Conservation (phyloP, 2,888 invertebrate species). For the Tinea semifulvella region DNA sequence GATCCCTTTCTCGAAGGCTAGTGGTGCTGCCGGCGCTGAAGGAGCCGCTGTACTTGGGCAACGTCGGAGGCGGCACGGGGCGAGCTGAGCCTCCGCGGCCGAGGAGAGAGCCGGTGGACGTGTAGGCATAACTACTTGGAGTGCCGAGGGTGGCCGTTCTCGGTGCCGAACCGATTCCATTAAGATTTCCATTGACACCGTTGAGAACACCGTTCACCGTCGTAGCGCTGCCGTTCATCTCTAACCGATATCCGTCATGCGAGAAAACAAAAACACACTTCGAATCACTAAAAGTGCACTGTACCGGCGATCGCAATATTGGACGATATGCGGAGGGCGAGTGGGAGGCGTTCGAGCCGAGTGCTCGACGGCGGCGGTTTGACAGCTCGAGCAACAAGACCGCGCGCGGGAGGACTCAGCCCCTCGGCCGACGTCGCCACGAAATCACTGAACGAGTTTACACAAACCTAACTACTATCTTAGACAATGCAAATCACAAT, state of each 20-base stretch:
- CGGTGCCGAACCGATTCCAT: conserved; percentile 54
- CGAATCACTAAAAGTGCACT: conserved; percentile 51
- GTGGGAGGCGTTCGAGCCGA: conserved; percentile 51
- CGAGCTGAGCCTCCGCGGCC: conserved; percentile 71
- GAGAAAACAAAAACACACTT: conserved; percentile 38
- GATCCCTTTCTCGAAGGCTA: conserved; percentile 70
- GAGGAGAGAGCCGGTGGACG: conserved; percentile 68
- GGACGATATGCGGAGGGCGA: conserved; percentile 33
- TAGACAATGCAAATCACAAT: conserved; percentile 3
- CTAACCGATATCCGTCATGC: conserved; percentile 50
- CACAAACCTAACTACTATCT: not conserved
- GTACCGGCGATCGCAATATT: conserved; percentile 36
- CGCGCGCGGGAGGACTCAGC: conserved; percentile 30
- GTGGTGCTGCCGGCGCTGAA: conserved; percentile 77
- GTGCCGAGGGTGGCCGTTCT: conserved; percentile 59
- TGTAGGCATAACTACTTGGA: conserved; percentile 71
- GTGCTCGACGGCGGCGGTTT: conserved; percentile 63
- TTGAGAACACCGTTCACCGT: conserved; percentile 60
- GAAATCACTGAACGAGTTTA: not conserved
- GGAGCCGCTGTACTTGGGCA: conserved; percentile 82
- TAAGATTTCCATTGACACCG: conserved; percentile 52
- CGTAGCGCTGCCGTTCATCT: conserved; percentile 66
- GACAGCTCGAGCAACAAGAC: conserved; percentile 41
- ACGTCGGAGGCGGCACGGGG: conserved; percentile 79
- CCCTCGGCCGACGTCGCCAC: conserved; percentile 28